These are phyloP conservation scores for Neomonachus schauinslandi DNA, from an alignment of 2,113 vertebrate species.

Conservation along the genomic window DNA sequence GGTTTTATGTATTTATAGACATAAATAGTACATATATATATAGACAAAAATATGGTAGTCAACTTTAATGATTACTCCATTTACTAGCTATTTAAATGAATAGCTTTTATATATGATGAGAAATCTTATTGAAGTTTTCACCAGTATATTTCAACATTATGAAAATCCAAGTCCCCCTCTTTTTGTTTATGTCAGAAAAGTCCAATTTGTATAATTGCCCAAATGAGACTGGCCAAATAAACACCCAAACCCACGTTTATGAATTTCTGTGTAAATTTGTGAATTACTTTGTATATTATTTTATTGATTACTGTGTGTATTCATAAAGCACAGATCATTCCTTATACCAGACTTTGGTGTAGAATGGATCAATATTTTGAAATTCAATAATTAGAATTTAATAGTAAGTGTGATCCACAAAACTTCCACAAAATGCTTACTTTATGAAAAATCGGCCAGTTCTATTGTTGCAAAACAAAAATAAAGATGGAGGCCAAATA, in stretches of 20 bases:
- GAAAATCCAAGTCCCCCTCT: neutral
- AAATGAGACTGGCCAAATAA: neutral
- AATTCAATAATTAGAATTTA: slow-evolving; percentile 20
- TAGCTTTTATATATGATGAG: neutral
- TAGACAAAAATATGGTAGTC: neutral
- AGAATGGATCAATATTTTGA: neutral
- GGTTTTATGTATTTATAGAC: neutral
- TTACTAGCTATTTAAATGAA: neutral
- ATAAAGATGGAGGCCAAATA: neutral
- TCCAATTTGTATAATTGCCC: neutral
- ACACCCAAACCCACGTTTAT: neutral
- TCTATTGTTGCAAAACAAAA: slow-evolving; percentile 19
- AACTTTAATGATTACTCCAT: neutral
- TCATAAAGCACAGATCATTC: neutral
- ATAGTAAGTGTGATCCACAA: neutral
- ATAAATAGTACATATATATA: neutral
- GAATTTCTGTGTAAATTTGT: neutral
- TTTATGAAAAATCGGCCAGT: neutral
- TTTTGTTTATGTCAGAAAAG: neutral
- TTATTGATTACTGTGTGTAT: neutral
- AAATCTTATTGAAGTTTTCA: neutral
- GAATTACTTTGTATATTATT: neutral
- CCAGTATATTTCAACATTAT: neutral
- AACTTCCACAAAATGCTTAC: neutral
- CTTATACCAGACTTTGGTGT: neutral